Percentiles rank a stretch among this genome's conserved stretches.
phyloP scores from a whole-genome alignment of 2,797 vertebrate genomes.

The Acipenser oxyrinchus region DNA sequence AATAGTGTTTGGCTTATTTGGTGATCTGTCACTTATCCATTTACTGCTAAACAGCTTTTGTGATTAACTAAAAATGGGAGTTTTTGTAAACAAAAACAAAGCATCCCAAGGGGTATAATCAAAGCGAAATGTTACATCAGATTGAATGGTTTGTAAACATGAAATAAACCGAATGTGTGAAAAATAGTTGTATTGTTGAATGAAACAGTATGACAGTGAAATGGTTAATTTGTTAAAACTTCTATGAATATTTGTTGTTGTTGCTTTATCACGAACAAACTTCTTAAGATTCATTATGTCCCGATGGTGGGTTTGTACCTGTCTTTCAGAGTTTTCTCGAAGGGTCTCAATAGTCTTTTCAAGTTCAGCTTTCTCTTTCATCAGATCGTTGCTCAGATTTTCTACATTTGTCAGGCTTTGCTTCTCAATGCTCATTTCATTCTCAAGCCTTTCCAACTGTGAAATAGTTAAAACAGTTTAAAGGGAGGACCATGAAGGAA shows the following conservation, averaged over 20 bases:
- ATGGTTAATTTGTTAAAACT: no score
- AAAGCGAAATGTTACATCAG: no score
- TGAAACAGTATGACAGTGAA: no score
- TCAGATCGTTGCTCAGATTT: slow-evolving; percentile 79
- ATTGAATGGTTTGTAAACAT: slow-evolving; percentile 7
- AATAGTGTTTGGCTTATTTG: no score
- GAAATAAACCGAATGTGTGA: neutral
- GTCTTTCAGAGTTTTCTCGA: slow-evolving; percentile 86
- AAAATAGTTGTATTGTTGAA: no score
- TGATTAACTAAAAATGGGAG: neutral
- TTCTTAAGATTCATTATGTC: no score
- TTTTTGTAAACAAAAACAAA: neutral
- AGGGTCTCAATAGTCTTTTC: slow-evolving; percentile 88
- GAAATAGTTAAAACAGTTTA: slow-evolving; percentile 20
- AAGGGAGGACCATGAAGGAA: neutral
- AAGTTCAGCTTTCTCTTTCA: slow-evolving; percentile 92
- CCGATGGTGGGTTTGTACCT: slow-evolving; percentile 53
- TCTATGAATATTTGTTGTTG: no score
- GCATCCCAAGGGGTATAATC: no score
- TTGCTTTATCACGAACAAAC: no score
- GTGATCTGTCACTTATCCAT: no score
- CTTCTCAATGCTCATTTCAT: slow-evolving; percentile 71
- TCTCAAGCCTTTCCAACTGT: slow-evolving; percentile 78
- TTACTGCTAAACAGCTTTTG: no score
- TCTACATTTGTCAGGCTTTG: slow-evolving; percentile 79